Evolutionary conservation across 2,888 invertebrate species (phyloP).

Genomic region (Keiferia lycopersicella): DNA sequence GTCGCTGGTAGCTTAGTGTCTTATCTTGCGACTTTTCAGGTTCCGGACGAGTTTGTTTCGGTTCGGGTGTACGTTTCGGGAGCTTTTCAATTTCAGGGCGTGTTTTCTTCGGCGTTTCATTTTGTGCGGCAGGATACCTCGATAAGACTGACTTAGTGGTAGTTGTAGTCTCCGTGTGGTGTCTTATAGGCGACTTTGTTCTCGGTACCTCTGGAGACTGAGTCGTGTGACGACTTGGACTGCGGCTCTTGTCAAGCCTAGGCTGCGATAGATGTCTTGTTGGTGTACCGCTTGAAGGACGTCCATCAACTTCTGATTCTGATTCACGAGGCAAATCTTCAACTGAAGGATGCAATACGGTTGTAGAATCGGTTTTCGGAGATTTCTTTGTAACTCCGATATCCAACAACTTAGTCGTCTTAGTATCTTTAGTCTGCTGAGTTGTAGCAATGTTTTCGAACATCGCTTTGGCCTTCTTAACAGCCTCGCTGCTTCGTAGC

Average conservation of each 20-base stretch:
- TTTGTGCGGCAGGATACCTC: conserved; percentile 48
- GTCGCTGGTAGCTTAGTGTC: conserved; percentile 62
- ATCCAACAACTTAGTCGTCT: conserved; percentile 72
- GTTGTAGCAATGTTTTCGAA: conserved; percentile 84
- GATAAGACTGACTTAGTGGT: conserved; percentile 48
- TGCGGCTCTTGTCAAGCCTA: conserved; percentile 44
- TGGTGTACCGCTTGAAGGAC: conserved; percentile 41
- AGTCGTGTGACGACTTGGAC: conserved; percentile 47
- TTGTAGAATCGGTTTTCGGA: conserved; percentile 53
- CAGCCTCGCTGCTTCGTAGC: conserved; percentile 83
- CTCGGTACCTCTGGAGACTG: conserved; percentile 54
- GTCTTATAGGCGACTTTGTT: conserved; percentile 54
- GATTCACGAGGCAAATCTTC: conserved; percentile 49
- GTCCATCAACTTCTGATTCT: conserved; percentile 49
- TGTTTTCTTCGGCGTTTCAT: conserved; percentile 51
- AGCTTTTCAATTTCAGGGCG: conserved; percentile 36
- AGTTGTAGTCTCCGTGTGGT: conserved; percentile 46
- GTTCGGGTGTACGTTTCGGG: conserved; percentile 24
- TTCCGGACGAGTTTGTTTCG: conserved; percentile 26
- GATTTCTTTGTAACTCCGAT: conserved; percentile 68
- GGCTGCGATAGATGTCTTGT: conserved; percentile 39
- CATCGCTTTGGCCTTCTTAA: conserved; percentile 85
- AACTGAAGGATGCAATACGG: conserved; percentile 47
- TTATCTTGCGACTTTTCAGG: conserved; percentile 50
- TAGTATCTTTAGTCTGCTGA: conserved; percentile 51